Conservation (phyloP, 1,140 invertebrate genomes). For the Drosophila dunni region DNA sequence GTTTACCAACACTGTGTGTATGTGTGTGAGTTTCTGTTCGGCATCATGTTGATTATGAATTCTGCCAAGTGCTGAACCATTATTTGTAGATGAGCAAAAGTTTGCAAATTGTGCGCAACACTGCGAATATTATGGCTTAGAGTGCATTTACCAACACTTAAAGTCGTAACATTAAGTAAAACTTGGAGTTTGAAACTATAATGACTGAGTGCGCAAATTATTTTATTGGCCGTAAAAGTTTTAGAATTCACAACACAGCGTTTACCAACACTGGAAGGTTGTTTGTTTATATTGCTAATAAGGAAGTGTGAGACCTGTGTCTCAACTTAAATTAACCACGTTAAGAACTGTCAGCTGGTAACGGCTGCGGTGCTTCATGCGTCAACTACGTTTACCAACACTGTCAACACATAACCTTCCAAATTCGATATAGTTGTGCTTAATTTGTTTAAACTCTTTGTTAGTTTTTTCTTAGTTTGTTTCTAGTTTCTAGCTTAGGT, state of each 20-base stretch:
- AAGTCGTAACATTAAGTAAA: not conserved
- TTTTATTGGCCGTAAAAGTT: not conserved
- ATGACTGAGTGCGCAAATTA: not conserved
- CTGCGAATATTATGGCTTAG: not conserved
- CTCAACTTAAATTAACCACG: too few species aligned
- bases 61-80: not conserved
- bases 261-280: not conserved
- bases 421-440: too few species aligned
- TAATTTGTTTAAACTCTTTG: too few species aligned
- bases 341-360: too few species aligned
- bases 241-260: not conserved
- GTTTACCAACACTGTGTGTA: slow-evolving; percentile 23
- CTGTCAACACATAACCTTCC: too few species aligned
- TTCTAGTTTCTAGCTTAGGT: too few species aligned
- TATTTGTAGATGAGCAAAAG: slow-evolving; percentile 9
- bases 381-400: too few species aligned
- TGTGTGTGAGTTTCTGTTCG: too few species aligned
- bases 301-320: too few species aligned
- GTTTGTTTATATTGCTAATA: slow-evolving; percentile 1
- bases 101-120: not conserved
- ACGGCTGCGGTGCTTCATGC: too few species aligned
- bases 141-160: slow-evolving; percentile 8
- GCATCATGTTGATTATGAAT: not conserved
- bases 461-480: too few species aligned
- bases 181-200: not conserved